Evolutionary conservation across 2,797 vertebrate species (phyloP).

Genomic region (Centropyge bicolor): DNA sequence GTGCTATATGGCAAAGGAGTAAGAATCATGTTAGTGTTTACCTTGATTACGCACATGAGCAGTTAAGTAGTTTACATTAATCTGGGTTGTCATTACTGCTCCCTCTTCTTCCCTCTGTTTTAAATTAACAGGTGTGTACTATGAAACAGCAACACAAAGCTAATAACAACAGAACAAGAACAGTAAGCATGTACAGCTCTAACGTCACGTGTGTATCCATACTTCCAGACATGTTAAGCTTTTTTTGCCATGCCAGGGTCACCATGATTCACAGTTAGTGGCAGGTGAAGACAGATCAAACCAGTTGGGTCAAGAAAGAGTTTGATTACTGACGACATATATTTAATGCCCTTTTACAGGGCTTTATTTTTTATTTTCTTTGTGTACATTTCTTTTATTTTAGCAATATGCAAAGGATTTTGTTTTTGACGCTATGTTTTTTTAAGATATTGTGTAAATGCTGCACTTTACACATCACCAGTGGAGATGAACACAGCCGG

Average conservation of each 20-base stretch:
- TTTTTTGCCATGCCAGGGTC: constrained; percentile 50
- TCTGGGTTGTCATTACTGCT: constrained; percentile 43
- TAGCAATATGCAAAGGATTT: constrained; percentile 62
- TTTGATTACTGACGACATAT: constrained; percentile 68
- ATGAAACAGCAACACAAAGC: constrained; percentile 38
- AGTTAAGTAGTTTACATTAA: constrained; percentile 39
- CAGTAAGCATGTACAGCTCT: constrained; percentile 13
- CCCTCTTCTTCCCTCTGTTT: constrained; percentile 41
- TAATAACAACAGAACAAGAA: constrained; percentile 38
- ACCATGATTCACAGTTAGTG: constrained; percentile 46
- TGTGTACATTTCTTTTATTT: constrained; percentile 63
- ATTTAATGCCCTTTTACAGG: constrained; percentile 54
- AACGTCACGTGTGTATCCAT: constrained; percentile 12
- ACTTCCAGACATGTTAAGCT: constrained; percentile 14
- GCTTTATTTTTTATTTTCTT: constrained; percentile 56
- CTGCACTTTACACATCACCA: constrained; percentile 82
- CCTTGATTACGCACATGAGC: constrained; percentile 15
- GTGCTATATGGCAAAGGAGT: constrained; percentile 4
- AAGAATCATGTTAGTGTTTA: constrained; percentile 38
- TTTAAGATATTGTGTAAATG: constrained; percentile 69
- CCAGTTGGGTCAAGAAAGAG: constrained; percentile 48
- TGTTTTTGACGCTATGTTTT: constrained; percentile 56
- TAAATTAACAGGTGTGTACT: constrained; percentile 23
- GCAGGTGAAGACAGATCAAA: constrained; percentile 45
- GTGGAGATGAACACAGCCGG: constrained; percentile 51